Conservation (phyloP, 1,140 invertebrate genomes). For the Meloidogyne chitwoodi region DNA sequence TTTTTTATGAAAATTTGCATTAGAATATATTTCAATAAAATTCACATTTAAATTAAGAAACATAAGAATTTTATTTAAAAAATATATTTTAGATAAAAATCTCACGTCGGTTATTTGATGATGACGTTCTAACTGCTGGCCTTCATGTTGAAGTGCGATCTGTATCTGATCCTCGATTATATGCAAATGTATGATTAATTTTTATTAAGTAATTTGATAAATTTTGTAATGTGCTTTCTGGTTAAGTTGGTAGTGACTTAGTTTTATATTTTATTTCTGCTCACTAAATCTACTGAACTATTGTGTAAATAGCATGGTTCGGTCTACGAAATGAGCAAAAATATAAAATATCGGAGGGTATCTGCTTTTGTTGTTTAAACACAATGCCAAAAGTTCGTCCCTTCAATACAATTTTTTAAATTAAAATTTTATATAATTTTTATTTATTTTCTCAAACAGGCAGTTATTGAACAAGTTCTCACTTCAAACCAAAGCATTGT, state of each 20-base stretch:
- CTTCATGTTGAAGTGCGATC: conserved; percentile 29
- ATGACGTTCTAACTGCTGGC: conserved; percentile 14
- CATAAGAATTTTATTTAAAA: too few relatives aligned
- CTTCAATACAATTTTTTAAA: not conserved
- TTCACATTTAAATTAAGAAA: too few relatives aligned
- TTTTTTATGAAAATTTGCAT: not conserved
- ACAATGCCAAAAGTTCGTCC: conserved; percentile 1
- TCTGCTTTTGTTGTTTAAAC: conserved; percentile 5
- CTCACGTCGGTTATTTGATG: conserved; percentile 5
- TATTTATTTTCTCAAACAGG: not conserved
- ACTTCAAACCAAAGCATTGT: not conserved
- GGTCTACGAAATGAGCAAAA: conserved; percentile 8
- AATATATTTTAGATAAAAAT: conserved; percentile 25
- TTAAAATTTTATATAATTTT: not conserved
- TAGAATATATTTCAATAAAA: too few relatives aligned
- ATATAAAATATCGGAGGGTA: conserved; percentile 6
- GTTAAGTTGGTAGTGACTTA: not conserved
- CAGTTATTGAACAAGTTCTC: conserved; percentile 21
- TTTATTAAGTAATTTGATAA: not conserved
- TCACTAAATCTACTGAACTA: conserved; percentile 4
- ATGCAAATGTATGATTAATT: conserved; percentile 20
- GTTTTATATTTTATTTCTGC: not conserved
- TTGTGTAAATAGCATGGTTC: not conserved
- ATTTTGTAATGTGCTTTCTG: not conserved
- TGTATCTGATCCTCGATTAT: conserved; percentile 4